Evolutionary conservation across 2,797 vertebrate genomes (phyloP), one percentile per base, ranked within the genome.

Genomic region (Mionectes olivaceus): DNA sequence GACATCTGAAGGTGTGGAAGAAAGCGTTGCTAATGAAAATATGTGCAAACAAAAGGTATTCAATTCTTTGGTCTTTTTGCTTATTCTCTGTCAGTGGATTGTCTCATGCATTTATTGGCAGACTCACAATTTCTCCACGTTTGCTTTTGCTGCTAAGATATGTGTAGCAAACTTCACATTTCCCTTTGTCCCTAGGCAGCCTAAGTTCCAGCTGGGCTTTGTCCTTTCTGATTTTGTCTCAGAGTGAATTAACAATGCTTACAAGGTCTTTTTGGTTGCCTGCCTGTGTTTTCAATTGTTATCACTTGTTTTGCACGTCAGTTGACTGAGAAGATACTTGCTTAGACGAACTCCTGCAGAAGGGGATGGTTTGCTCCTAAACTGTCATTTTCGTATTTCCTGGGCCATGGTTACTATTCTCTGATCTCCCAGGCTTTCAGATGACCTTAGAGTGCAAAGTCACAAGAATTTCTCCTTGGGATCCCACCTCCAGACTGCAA

Each of bases 161-260:
- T 1, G 0, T 60, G 44, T 37, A 77, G 8, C 37, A 59, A 37
- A 25, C 22, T 70, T 43, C 9, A 41, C 0, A 0, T 74, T 85
- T 83, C 21, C 61, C 49, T 82, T 87, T 61, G 37, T 69, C 22
- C 47, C 25, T 18, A 39, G 23, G 12, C 50, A 79, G 13, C 10
- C 70, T 69, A 43, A 94, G 43, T 12, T 87, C 61, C 60, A 73
- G 64, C 22, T 73, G 44, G 46, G 12, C 19, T 80, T 91, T 52
- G 6, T 73, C 19, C 27, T 78, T 84, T 49, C 63, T 79, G 43
- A 69, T 92, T 89, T 87, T 46, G 76, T 33, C 27, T 22, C n/a
- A 70, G 27, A 59, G 32, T 43, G 55, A 76, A 74, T 32, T 39
- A 91, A 14, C 27, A 76, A 7, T 24, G 19, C 27, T 76, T 63